Conservation (phyloP, 2,888 invertebrate species). For the Sicus ferrugineus region DNA sequence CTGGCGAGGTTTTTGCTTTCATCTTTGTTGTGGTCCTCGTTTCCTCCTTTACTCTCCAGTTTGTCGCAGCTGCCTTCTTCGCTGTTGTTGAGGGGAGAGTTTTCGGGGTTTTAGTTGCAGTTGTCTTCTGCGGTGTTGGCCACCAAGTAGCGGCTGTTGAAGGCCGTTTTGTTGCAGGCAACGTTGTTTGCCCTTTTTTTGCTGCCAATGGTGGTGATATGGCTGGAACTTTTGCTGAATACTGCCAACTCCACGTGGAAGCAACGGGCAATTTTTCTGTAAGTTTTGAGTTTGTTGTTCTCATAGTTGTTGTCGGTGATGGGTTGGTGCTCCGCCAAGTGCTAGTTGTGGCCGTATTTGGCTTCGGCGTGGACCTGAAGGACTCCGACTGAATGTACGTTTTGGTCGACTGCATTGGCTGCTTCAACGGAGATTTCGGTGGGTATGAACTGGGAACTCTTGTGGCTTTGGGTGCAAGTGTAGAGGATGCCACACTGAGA, state of each 20-base stretch:
- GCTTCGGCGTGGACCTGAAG: constrained; percentile 10
- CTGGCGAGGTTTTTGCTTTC: too few relatives aligned
- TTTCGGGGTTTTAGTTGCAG: not conserved
- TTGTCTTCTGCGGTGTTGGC: not conserved
- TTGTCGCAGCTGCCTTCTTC: not conserved
- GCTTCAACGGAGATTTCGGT: not conserved
- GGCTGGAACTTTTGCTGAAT: not conserved
- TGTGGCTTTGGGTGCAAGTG: not conserved
- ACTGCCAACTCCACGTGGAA: too few relatives aligned
- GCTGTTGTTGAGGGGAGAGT: not conserved
- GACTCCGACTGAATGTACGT: constrained; percentile 11
- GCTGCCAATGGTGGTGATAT: not conserved
- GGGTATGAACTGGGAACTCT: not conserved
- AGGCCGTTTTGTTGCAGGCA: not conserved
- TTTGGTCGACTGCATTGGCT: not conserved
- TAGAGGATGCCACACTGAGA: constrained; percentile 7
- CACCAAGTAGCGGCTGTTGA: not conserved
- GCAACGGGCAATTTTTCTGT: too few relatives aligned
- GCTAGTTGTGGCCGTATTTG: not conserved
- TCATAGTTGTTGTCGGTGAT: not conserved
- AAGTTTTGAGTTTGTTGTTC: not conserved
- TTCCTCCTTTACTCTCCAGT: not conserved
- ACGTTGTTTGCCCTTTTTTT: not conserved
- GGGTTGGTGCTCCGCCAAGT: not conserved
- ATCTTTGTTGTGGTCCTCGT: not conserved